Evolutionary conservation across 1,140 invertebrate species (phyloP), one percentile per base, ranked within the genome.

Genomic region (Popillia japonica): DNA sequence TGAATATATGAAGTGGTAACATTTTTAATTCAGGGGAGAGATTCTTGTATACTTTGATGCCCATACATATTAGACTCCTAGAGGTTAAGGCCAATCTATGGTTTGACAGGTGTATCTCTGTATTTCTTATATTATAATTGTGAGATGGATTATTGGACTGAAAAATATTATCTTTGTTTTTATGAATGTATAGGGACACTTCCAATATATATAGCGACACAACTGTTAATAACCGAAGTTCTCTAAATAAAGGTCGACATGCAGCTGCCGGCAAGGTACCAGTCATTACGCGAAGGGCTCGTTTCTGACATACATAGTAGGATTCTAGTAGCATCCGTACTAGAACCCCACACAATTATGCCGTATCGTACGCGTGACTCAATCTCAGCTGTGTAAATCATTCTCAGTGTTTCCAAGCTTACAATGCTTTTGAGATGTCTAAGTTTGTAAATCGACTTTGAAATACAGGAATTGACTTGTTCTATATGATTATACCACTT

Each of bases 81-180:
- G 44, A 17, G 44, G 44, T 48, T 7, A 48, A 48, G 1, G 44
- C 8, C n/a, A 48, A 17, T 48, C 44, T 48, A 17, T 48, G 44
- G n/a, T 48, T 48, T 48, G 44, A 7, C 44, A 48, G 44, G 44
- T 48, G 44, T 48, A 48, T 48, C n/a, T 64, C 22, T 64, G 20
- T 20, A 23, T 64, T 64, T 23, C 59, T 20, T 6, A 22, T 64
- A 17, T 64, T 64, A 64, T 64, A 64, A 64, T 64, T 64, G 20
- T 64, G 14, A 10, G 59, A n/a, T n/a, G 59, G 20, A 64, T 64
- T 64, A 64, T 23, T 64, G 14, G 14, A 22, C 20, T 64, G 22
- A 17, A 64, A 48, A 7, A 48, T 10, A 48, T 48, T 48, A 48
- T 48, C 10, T 48, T 48, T 48, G n/a, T 48, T 64, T 23, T 17